phyloP scores from a whole-genome alignment of 2,888 invertebrate species.

The Campoplex capitator region DNA sequence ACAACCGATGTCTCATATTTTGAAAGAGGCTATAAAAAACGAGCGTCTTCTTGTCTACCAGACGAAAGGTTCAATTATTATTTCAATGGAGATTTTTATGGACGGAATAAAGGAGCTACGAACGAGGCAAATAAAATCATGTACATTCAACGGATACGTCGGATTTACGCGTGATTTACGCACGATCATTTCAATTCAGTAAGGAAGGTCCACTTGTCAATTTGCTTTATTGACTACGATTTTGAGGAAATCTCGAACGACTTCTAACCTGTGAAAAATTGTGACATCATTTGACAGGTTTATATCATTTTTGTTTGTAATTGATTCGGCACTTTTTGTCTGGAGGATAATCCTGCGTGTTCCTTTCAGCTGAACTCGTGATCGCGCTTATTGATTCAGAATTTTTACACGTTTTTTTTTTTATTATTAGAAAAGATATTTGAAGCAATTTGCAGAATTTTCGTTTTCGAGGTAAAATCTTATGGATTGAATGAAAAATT shows the following conservation, averaged over 20 bases:
- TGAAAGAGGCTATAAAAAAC: conserved; percentile 39
- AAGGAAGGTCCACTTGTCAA: conserved; percentile 42
- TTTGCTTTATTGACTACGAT: neutral
- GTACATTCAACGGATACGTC: conserved; percentile 26
- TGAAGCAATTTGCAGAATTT: neutral
- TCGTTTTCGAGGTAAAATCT: neutral
- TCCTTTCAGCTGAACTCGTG: too few relatives aligned
- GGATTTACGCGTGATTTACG: conserved; percentile 16
- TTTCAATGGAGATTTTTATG: conserved; percentile 67
- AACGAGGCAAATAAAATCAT: conserved; percentile 43
- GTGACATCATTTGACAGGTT: neutral
- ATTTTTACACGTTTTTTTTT: neutral
- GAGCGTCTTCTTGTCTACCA: conserved; percentile 33
- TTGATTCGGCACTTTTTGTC: neutral
- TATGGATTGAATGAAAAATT: neutral
- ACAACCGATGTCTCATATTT: conserved; percentile 13
- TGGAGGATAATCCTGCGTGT: neutral
- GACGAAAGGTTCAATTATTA: conserved; percentile 68
- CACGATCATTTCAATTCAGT: conserved; percentile 35
- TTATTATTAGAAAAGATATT: neutral
- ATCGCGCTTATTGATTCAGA: neutral
- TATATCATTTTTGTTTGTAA: too few relatives aligned
- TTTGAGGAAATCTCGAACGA: neutral
- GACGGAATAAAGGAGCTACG: conserved; percentile 48
- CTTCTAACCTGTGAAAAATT: conserved; percentile 44